Conservation (phyloP, 2,888 invertebrate species). For the Steinernema scapterisci region DNA sequence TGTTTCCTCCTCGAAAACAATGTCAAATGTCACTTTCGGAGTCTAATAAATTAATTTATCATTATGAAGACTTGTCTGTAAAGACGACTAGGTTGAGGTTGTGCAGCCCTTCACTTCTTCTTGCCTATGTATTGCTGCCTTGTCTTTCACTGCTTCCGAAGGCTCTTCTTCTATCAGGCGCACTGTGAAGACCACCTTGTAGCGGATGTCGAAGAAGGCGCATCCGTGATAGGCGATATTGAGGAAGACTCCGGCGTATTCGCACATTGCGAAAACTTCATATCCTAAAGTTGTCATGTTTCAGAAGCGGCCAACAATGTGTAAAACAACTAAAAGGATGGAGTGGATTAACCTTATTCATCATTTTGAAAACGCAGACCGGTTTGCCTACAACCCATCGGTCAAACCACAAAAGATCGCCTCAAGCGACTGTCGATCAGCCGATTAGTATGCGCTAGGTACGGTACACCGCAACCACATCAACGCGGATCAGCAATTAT, state of each 20-base stretch:
- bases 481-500: no score
- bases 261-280: conserved; percentile 65
- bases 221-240: conserved; percentile 66
- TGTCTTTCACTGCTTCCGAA: neutral
- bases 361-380: no score
- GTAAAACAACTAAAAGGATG: no score
- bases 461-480: no score
- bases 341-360: no score
- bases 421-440: no score
- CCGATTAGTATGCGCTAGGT: no score
- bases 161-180: conserved; percentile 35
- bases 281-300: conserved; percentile 59
- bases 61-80: neutral
- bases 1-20: neutral
- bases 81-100: neutral
- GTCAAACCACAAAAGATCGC: no score
- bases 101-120: neutral
- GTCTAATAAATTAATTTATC: neutral
- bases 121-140: neutral
- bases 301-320: neutral
- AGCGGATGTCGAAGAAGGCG: conserved; percentile 66
- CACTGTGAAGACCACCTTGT: conserved; percentile 57
- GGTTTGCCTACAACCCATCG: no score
- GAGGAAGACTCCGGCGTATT: conserved; percentile 66
- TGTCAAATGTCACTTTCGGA: neutral